These are phyloP conservation scores for Arrhopalites spinosus DNA, from an alignment of 2,888 invertebrate genomes.

Conservation along the genomic window DNA sequence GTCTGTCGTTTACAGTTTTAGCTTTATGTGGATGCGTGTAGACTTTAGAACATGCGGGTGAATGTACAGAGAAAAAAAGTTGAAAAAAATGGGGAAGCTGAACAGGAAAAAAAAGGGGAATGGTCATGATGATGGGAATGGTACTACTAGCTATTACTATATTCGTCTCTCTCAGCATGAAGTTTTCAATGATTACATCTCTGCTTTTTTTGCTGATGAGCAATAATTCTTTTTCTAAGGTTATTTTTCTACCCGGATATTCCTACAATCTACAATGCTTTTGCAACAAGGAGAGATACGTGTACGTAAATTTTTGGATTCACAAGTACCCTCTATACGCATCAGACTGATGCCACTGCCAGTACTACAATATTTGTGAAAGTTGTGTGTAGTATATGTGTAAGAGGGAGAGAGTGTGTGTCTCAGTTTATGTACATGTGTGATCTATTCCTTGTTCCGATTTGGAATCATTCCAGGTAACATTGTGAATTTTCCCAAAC, in stretches of 20 bases:
- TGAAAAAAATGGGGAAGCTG: background rate
- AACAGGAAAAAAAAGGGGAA: constrained; percentile 28
- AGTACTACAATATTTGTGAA: too few species aligned
- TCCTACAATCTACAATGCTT: background rate
- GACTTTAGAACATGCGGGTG: too few species aligned
- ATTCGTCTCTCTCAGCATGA: constrained; percentile 14
- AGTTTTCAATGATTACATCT: constrained; percentile 45
- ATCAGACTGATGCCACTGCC: too few species aligned
- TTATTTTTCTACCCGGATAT: constrained; percentile 4
- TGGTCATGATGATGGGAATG: constrained; percentile 29
- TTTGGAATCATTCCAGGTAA: constrained; percentile 55
- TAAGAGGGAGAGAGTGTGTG: too few species aligned
- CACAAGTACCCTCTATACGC: too few species aligned
- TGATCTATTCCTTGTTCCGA: constrained; percentile 48
- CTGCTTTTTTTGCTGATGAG: constrained; percentile 48
- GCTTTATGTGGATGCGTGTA: too few species aligned
- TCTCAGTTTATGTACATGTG: too few species aligned
- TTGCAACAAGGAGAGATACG: background rate
- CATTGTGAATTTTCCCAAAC: constrained; percentile 53
- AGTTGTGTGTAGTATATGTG: too few species aligned
- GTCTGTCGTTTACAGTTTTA: too few species aligned
- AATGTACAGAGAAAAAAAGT: background rate
- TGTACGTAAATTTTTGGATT: background rate
- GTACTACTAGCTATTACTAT: too few species aligned
- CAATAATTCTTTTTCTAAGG: constrained; percentile 42